Percentiles rank a stretch among this genome's conserved stretches.
Conservation (phyloP, 2,113 vertebrate species). For the Stictonetta naevosa region DNA sequence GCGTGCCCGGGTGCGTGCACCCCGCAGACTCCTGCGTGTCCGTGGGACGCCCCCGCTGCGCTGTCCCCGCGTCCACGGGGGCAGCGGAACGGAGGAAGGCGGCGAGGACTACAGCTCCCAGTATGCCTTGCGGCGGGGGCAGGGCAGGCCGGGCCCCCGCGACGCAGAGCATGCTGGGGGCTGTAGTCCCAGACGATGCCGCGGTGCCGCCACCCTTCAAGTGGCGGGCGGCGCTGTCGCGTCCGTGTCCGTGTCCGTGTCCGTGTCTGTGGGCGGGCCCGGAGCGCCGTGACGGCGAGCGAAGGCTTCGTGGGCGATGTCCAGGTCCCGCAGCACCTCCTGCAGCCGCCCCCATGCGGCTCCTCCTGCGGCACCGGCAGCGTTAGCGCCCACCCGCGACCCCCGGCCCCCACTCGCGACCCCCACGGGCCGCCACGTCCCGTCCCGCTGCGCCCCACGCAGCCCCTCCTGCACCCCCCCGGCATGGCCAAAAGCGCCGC, state of each 20-base stretch:
- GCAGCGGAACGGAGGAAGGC: too few species aligned
- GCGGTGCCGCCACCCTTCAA: not conserved
- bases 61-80: not conserved
- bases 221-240: not conserved
- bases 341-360: not conserved
- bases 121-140: not conserved
- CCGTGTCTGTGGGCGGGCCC: not conserved
- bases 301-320: not conserved
- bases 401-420: not conserved
- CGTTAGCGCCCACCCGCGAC: not conserved
- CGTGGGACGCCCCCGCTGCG: not conserved
- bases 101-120: not conserved
- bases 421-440: not conserved
- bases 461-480: not conserved
- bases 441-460: not conserved
- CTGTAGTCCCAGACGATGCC: not conserved
- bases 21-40: not conserved
- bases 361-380: not conserved
- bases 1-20: too few species aligned
- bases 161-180: not conserved
- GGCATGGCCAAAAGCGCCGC: not conserved
- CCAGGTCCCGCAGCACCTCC: not conserved
- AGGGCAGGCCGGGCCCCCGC: fast-evolving
- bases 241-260: not conserved
- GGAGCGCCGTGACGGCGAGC: not conserved